phyloP scores from a whole-genome alignment of 2,888 invertebrate genomes.

The Cremastinae sp. region DNA sequence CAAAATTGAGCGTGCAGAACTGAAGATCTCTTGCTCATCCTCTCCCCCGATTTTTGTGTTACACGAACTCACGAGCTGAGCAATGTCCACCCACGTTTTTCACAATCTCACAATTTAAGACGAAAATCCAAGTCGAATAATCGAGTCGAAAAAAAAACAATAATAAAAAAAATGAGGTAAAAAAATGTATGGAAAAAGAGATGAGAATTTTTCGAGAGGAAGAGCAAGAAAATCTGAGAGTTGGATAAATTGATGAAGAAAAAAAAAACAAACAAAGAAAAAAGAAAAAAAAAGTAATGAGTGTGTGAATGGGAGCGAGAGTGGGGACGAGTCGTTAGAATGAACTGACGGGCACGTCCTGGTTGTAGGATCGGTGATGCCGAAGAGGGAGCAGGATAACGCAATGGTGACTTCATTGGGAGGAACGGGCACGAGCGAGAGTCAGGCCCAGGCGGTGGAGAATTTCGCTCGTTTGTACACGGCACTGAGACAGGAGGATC shows the following conservation, averaged over 20 bases:
- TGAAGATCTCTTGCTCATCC: constrained; percentile 47
- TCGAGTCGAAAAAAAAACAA: no score
- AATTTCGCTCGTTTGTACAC: constrained; percentile 79
- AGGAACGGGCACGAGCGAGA: constrained; percentile 66
- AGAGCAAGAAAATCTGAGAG: constrained; percentile 46
- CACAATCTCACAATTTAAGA: no score
- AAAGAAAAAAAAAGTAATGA: constrained; percentile 11
- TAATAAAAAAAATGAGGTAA: constrained; percentile 10
- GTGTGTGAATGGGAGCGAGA: constrained; percentile 49
- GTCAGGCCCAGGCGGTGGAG: constrained; percentile 75
- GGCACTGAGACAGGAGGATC: constrained; percentile 77
- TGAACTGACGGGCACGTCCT: constrained; percentile 78
- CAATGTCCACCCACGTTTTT: constrained; percentile 28
- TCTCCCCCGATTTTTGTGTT: constrained; percentile 29
- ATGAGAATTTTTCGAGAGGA: neutral
- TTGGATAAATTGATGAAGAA: constrained; percentile 5
- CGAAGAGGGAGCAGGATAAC: constrained; percentile 76
- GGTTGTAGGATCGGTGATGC: constrained; percentile 80
- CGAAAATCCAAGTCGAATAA: no score
- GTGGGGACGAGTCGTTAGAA: constrained; percentile 65
- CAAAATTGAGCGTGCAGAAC: constrained; percentile 35
- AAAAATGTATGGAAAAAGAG: no score
- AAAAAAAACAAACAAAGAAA: constrained; percentile 42
- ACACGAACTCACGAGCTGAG: neutral
- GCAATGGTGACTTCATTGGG: constrained; percentile 69